Base-by-base conservation (phyloP, 2,113 vertebrate genomes). In the Aix galericulata region DNA sequence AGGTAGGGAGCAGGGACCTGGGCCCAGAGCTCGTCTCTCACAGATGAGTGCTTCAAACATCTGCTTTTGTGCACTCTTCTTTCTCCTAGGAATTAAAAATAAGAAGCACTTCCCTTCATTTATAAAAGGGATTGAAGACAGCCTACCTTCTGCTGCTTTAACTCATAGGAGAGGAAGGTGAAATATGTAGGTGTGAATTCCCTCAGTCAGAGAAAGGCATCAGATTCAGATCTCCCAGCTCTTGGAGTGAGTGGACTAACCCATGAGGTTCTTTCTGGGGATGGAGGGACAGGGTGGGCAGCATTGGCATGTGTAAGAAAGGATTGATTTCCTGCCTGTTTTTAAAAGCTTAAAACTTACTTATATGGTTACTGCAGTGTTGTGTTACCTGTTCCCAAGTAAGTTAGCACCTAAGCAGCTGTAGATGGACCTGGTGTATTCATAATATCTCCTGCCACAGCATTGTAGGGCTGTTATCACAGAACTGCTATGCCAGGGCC, bases 381-480 rank as follows among this genome's bases (percentile, higher is more conserved):
- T 1, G 1, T 4, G 3, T 29, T 63, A 18, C n/a, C 29, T 60
- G 38, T 69, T 76, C 78, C 66, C 23, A 36, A 52, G 56, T 20
- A 36, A 52, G 52, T 20, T 52, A 40, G 77, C 53, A 26, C 14
- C 42, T 46, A 62, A 42, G 66, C 46, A 76, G 59, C 15, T 2
- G 23, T 11, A 8, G 32, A 17, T 22, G 11, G n/a, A 3, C 26
- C 4, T 1, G 2, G 23, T 67, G 31, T 76, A 25, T 42, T 38
- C 12, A 32, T 31, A 8, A 8, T 4, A 0, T 48, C 52, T 7
- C 16, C 31, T 3, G 5, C 77, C 7, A 9, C 66, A 56, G 81
- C 55, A 1, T 0, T 0, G 23, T 3, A 10, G 20, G 32, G 42
- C 60, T 0, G 1, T 32, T 44, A 4, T 53, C 5, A 2, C 46